Conservation (phyloP, 2,888 invertebrate genomes). For the Sesia bembeciformis region DNA sequence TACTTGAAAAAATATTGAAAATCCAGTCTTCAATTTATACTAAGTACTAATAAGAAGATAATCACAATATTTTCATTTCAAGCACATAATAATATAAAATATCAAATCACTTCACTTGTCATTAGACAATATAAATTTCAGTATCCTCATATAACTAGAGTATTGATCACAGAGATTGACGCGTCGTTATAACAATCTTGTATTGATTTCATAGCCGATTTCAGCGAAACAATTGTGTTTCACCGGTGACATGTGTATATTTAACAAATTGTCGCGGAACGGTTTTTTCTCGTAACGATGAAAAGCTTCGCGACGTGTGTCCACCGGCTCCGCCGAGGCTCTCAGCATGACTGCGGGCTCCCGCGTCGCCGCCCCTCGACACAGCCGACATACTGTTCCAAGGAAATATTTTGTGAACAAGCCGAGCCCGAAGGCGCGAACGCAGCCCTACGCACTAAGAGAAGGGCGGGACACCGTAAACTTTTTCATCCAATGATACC, state of each 20-base stretch:
- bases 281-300: slow-evolving; percentile 57
- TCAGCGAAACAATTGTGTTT: slow-evolving; percentile 20
- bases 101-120: slow-evolving; percentile 52
- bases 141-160: slow-evolving; percentile 50
- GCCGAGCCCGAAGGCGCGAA: slow-evolving; percentile 43
- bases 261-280: slow-evolving; percentile 49
- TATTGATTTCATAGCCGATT: slow-evolving; percentile 29
- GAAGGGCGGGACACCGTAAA: slow-evolving; percentile 55
- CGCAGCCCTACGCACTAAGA: slow-evolving; percentile 49
- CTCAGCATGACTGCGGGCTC: slow-evolving; percentile 74
- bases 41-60: slow-evolving; percentile 7
- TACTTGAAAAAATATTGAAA: slow-evolving; percentile 10
- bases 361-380: slow-evolving; percentile 68
- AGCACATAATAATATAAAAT: slow-evolving; percentile 26
- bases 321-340: slow-evolving; percentile 66
- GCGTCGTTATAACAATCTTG: slow-evolving; percentile 53
- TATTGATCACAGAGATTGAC: slow-evolving; percentile 56
- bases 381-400: slow-evolving; percentile 67
- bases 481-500: slow-evolving; percentile 62
- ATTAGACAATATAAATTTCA: slow-evolving; percentile 36
- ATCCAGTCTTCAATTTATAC: slow-evolving; percentile 16
- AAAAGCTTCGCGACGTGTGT: slow-evolving; percentile 65
- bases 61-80: slow-evolving; percentile 23
- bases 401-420: slow-evolving; percentile 50
- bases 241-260: slow-evolving; percentile 42